These are phyloP conservation scores for Pseudochaenichthys georgianus DNA, from an alignment of 2,797 vertebrate genomes.

Conservation along the genomic window DNA sequence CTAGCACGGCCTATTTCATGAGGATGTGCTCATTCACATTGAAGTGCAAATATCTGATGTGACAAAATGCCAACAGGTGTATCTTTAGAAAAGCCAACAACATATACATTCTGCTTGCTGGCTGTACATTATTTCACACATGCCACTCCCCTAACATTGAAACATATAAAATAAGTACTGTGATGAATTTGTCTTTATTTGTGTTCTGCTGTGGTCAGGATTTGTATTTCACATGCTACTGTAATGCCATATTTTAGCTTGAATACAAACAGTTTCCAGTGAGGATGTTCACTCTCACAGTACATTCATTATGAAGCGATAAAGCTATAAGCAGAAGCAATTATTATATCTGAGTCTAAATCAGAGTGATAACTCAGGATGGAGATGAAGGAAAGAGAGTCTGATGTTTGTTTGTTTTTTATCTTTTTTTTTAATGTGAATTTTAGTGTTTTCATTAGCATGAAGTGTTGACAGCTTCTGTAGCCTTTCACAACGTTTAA, in stretches of 20 bases:
- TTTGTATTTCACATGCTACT: neutral
- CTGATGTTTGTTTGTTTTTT: neutral
- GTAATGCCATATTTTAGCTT: slow-evolving; percentile 1
- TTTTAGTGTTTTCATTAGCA: slow-evolving; percentile 5
- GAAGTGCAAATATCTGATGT: neutral
- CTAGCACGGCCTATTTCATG: neutral
- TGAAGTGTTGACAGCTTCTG: slow-evolving; percentile 21
- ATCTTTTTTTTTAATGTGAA: slow-evolving; percentile 17
- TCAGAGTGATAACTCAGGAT: slow-evolving; percentile 24
- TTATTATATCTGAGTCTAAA: slow-evolving; percentile 35
- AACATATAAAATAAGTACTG: slow-evolving; percentile 15
- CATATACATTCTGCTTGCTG: neutral
- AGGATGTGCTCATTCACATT: neutral
- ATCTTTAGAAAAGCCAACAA: neutral
- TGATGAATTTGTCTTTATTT: neutral
- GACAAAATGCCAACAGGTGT: slow-evolving; percentile 10
- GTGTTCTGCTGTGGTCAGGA: neutral
- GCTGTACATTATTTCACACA: slow-evolving; percentile 25
- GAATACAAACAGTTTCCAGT: neutral
- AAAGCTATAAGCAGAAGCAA: slow-evolving; percentile 20
- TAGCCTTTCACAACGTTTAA: slow-evolving; percentile 30
- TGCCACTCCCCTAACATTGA: neutral
- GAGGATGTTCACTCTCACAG: neutral
- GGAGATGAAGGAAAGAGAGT: slow-evolving; percentile 14
- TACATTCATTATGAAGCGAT: slow-evolving; percentile 9